Evolutionary conservation across 2,113 vertebrate genomes (phyloP).

Genomic region (Coptodon rendalli): DNA sequence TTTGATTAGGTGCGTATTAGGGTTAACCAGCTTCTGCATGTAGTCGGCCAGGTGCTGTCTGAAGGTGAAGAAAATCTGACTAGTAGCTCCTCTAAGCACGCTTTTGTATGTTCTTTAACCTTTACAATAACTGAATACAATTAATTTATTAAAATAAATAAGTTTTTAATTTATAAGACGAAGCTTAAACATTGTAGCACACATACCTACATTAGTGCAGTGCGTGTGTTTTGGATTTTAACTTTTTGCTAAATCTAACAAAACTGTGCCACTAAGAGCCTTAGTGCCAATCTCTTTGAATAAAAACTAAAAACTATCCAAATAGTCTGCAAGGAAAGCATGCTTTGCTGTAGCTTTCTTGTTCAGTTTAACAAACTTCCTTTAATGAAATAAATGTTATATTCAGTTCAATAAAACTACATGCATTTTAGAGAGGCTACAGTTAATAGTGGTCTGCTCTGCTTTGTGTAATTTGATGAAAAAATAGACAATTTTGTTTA

Average conservation of each 20-base stretch:
- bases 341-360: background rate
- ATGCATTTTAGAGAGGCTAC: background rate
- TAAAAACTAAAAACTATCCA: background rate
- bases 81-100: background rate
- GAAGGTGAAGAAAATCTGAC: background rate
- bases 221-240: rapidly evolving
- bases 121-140: background rate
- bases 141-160: background rate
- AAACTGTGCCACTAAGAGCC: background rate
- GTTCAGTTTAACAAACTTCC: background rate
- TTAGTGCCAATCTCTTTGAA: rapidly evolving
- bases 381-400: rapidly evolving
- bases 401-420: background rate
- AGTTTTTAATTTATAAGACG: background rate
- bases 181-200: background rate
- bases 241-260: background rate
- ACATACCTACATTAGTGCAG: rapidly evolving
- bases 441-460: background rate
- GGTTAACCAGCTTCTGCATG: background rate
- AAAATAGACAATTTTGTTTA: background rate
- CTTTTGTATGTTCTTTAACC: background rate
- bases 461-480: background rate
- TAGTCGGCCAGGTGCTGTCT: background rate
- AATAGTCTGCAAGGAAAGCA: background rate
- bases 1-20: background rate